Conservation (phyloP, 2,113 vertebrate species). For the Corvus cornix region DNA sequence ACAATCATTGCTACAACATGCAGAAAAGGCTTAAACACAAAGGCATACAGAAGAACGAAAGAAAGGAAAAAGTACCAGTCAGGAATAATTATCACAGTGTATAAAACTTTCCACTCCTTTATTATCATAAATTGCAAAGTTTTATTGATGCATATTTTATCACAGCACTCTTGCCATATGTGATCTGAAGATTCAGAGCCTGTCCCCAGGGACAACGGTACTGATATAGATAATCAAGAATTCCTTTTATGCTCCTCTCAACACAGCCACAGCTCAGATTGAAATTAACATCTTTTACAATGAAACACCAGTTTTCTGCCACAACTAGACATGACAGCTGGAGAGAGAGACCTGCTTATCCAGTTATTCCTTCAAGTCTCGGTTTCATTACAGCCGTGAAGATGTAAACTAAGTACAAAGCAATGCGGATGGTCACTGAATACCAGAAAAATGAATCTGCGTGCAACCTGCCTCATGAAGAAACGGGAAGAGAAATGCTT, state of each 20-base stretch:
- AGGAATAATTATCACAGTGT: constrained; percentile 64
- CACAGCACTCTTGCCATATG: constrained; percentile 76
- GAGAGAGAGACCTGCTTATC: constrained; percentile 66
- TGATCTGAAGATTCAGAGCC: constrained; percentile 74
- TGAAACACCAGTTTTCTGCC: constrained; percentile 74
- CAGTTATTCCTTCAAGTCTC: constrained; percentile 58
- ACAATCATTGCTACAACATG: not conserved
- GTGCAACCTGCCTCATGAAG: constrained; percentile 24
- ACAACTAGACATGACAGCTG: constrained; percentile 72
- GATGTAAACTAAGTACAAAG: constrained; percentile 52
- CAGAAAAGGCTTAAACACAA: not conserved
- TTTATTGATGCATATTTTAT: constrained; percentile 81
- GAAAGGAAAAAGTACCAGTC: constrained; percentile 35
- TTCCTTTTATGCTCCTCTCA: constrained; percentile 75
- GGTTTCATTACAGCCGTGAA: constrained; percentile 38
- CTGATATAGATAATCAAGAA: constrained; percentile 78
- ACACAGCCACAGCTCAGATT: constrained; percentile 60
- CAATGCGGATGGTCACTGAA: not conserved
- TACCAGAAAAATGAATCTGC: not conserved
- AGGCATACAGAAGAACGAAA: not conserved
- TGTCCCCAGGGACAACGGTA: constrained; percentile 61
- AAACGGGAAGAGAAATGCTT: not conserved
- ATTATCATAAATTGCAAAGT: constrained; percentile 71
- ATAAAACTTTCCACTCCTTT: constrained; percentile 67
- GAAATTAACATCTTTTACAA: constrained; percentile 81